Percentiles rank a stretch among this genome's conserved stretches.
Conservation (phyloP, 1,140 invertebrate species). For the Globodera ellingtonae region DNA sequence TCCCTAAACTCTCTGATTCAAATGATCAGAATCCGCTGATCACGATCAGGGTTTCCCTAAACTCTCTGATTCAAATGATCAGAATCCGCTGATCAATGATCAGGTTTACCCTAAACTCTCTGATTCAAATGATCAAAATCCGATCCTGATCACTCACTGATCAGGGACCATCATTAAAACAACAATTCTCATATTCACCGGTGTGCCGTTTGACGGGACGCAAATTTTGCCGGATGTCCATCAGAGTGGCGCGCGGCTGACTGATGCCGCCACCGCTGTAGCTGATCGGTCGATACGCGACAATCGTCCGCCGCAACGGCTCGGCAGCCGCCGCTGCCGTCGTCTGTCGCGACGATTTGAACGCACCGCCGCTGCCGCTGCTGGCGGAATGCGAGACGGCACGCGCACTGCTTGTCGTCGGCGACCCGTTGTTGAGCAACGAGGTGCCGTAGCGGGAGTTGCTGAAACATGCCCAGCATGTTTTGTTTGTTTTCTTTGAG, state of each 20-base stretch:
- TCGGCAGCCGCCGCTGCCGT: neutral
- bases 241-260: constrained; percentile 22
- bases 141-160: neutral
- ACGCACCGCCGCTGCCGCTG: neutral
- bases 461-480: neutral
- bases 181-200: constrained; percentile 19
- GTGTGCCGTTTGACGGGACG: constrained; percentile 32
- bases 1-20: neutral
- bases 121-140: neutral
- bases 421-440: neutral
- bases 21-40: neutral
- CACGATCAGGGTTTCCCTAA: neutral
- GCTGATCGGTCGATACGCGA: constrained; percentile 11
- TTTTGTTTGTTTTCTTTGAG: too few relatives aligned
- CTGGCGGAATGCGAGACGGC: neutral
- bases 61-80: neutral
- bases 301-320: neutral
- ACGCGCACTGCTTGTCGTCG: neutral
- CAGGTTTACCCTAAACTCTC: neutral
- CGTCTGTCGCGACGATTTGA: neutral
- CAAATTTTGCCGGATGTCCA: constrained; percentile 37
- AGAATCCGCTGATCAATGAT: neutral
- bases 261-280: constrained; percentile 4
- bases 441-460: constrained; percentile 9
- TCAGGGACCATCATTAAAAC: neutral